These are phyloP conservation scores for Drosophila incognita DNA, from an alignment of 2,888 invertebrate genomes.

Conservation along the genomic window DNA sequence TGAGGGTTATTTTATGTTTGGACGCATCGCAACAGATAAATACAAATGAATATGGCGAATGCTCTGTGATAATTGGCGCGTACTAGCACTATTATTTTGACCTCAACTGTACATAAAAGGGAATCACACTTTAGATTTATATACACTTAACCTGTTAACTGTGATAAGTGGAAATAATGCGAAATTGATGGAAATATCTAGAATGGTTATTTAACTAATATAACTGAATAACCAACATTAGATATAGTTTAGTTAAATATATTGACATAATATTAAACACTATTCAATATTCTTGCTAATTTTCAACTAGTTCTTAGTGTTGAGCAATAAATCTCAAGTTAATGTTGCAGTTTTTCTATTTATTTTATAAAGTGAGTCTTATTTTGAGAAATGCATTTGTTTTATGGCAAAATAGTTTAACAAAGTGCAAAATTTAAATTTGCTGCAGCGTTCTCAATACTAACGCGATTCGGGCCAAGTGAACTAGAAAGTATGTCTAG, in stretches of 20 bases:
- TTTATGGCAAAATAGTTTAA: background rate
- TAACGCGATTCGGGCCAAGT: background rate
- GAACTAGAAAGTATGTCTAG: background rate
- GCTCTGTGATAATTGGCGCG: background rate
- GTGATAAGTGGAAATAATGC: background rate
- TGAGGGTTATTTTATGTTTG: too few relatives aligned
- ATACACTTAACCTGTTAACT: background rate
- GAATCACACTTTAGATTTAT: background rate
- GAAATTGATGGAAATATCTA: background rate
- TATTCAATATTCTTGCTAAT: background rate
- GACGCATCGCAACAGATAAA: background rate
- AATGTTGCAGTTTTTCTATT: background rate
- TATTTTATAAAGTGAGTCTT: background rate
- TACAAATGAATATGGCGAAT: background rate
- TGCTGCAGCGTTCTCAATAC: background rate
- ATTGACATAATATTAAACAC: background rate
- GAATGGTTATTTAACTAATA: background rate
- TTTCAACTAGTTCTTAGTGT: background rate
- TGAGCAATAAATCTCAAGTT: background rate
- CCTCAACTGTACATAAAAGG: background rate
- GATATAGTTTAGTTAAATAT: fast-evolving
- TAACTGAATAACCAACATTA: too few relatives aligned
- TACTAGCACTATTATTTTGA: background rate
- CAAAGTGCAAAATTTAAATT: background rate
- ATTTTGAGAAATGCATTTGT: background rate